Evolutionary conservation across 2,888 invertebrate genomes (phyloP).

Genomic region (Orthosia gothica): DNA sequence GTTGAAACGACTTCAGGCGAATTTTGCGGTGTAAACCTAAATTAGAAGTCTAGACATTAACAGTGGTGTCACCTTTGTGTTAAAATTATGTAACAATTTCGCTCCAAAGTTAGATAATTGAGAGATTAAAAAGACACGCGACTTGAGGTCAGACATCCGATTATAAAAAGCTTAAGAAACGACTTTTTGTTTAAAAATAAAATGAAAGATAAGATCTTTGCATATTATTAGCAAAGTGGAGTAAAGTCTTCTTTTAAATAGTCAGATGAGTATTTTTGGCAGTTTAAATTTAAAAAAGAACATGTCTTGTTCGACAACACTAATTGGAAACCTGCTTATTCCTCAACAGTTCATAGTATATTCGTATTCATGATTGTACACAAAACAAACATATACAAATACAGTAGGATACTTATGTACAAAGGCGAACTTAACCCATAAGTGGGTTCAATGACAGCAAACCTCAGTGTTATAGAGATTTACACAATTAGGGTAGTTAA

Average conservation of each 20-base stretch:
- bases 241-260: not conserved
- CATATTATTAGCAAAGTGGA: not conserved
- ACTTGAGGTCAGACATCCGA: constrained; percentile 20
- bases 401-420: too few relatives aligned
- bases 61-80: constrained; percentile 15
- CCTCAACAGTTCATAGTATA: not conserved
- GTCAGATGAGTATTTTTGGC: not conserved
- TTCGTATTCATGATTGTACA: too few relatives aligned
- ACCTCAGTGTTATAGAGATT: too few relatives aligned
- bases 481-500: too few relatives aligned
- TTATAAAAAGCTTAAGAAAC: constrained; percentile 26
- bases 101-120: constrained; percentile 5
- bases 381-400: too few relatives aligned
- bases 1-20: constrained; percentile 6
- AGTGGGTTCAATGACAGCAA: too few relatives aligned
- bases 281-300: not conserved
- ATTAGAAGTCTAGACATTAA: constrained; percentile 30
- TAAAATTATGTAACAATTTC: constrained; percentile 28
- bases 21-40: constrained; percentile 31
- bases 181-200: constrained; percentile 8
- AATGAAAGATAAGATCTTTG: constrained; percentile 7
- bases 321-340: not conserved
- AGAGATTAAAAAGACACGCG: constrained; percentile 29
- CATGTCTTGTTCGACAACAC: not conserved
- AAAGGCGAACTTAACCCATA: too few relatives aligned